Percentiles rank a stretch among this genome's conserved stretches.
Evolutionary conservation across 2,113 vertebrate genomes (phyloP).

Genomic region (Pampusana beccarii): DNA sequence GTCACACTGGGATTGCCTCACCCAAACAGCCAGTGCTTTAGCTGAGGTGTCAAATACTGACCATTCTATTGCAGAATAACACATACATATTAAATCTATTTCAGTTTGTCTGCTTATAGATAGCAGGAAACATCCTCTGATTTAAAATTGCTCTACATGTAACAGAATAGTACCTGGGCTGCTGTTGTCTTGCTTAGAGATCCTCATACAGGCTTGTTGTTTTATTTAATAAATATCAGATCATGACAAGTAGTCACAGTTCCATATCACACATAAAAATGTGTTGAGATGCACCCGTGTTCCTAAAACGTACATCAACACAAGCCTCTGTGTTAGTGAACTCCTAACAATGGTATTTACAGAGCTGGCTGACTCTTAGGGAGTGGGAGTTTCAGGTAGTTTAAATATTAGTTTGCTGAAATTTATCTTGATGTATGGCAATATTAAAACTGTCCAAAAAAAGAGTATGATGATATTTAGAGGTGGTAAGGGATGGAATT

Average conservation of each 20-base stretch:
- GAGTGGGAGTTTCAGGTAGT: background rate
- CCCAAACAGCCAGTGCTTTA: background rate
- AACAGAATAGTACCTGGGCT: background rate
- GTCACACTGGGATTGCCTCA: background rate
- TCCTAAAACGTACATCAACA: background rate
- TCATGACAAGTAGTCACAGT: background rate
- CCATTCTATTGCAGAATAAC: background rate
- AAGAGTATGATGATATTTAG: background rate
- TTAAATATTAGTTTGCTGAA: background rate
- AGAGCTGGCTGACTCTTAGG: background rate
- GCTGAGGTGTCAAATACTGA: background rate
- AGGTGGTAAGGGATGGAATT: background rate
- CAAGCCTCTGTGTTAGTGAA: background rate
- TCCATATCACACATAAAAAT: background rate
- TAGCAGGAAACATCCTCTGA: background rate
- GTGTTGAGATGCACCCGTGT: background rate
- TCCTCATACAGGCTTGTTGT: fast-evolving
- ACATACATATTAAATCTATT: background rate
- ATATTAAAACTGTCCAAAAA: background rate
- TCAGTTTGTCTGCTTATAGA: background rate
- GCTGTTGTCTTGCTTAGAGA: background rate
- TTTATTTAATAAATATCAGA: background rate
- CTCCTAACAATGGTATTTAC: background rate
- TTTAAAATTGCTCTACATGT: background rate
- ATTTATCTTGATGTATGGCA: background rate